Evolutionary conservation across 2,797 vertebrate genomes (phyloP).

Genomic region (Coccyzus lansbergi): DNA sequence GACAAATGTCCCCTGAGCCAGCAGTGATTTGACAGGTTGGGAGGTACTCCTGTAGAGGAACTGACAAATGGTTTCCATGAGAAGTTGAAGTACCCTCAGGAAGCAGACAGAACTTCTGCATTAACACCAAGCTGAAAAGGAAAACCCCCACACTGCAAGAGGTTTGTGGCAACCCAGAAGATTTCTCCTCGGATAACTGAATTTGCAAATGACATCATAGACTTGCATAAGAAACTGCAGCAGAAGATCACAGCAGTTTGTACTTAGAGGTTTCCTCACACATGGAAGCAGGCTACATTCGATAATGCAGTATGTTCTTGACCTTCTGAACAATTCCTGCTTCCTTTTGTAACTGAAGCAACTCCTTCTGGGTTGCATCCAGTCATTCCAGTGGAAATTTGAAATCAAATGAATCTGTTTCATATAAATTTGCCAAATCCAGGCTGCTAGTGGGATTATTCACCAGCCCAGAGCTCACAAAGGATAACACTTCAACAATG

Average conservation of each 20-base stretch:
- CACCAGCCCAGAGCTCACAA: not conserved
- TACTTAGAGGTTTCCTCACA: not conserved
- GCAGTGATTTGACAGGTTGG: not conserved
- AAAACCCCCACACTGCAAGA: not conserved
- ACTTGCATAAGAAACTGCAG: not conserved
- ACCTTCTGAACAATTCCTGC: not conserved
- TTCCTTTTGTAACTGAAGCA: not conserved
- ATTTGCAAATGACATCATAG: not conserved
- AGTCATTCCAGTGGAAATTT: not conserved
- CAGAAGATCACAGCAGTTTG: not conserved
- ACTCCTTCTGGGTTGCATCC: not conserved
- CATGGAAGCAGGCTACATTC: not conserved
- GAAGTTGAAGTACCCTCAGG: constrained; percentile 35
- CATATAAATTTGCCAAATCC: not conserved
- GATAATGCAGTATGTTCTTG: not conserved
- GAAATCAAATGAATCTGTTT: not conserved
- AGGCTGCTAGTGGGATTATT: not conserved
- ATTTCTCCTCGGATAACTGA: not conserved
- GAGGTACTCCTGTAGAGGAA: constrained; percentile 9
- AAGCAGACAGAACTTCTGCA: constrained; percentile 42
- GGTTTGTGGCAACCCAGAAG: not conserved
- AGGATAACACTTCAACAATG: not conserved
- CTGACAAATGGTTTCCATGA: constrained; percentile 39
- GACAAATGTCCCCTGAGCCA: constrained; percentile 4
- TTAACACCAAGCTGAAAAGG: not conserved